Evolutionary conservation across 1,140 invertebrate genomes (phyloP).

Genomic region (Leguminivora glycinivorella): DNA sequence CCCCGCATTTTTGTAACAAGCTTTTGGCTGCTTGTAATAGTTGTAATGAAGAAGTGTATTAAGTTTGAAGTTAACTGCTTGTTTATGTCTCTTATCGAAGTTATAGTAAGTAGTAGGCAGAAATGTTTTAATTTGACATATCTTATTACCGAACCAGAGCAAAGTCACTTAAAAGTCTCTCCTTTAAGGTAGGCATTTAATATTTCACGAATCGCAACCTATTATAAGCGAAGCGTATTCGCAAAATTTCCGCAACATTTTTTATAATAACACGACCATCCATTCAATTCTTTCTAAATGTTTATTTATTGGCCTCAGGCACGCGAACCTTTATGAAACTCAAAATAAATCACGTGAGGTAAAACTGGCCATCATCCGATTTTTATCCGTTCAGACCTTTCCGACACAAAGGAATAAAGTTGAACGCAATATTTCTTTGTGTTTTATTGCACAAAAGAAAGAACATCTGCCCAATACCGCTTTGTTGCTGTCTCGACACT

Average conservation of each 20-base stretch:
- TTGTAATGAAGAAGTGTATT: too few species aligned
- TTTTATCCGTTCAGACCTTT: conserved; percentile 22
- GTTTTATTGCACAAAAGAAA: conserved; percentile 18
- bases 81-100: too few species aligned
- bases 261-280: neutral
- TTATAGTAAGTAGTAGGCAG: too few species aligned
- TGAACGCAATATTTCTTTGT: conserved; percentile 23
- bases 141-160: too few species aligned
- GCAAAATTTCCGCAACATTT: neutral
- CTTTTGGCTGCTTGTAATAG: too few species aligned
- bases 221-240: too few species aligned
- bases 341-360: conserved; percentile 22
- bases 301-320: conserved; percentile 20
- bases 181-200: too few species aligned
- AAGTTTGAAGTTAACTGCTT: too few species aligned
- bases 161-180: too few species aligned
- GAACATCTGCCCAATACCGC: conserved; percentile 19
- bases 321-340: conserved; percentile 16
- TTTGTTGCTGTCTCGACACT: neutral
- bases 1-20: too few species aligned
- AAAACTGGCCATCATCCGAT: conserved; percentile 19
- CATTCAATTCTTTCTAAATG: neutral
- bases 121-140: too few species aligned
- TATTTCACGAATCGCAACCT: too few species aligned
- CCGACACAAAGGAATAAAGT: conserved; percentile 23